phyloP scores from a whole-genome alignment of 2,113 vertebrate species.

The Myiozetetes cayanensis region DNA sequence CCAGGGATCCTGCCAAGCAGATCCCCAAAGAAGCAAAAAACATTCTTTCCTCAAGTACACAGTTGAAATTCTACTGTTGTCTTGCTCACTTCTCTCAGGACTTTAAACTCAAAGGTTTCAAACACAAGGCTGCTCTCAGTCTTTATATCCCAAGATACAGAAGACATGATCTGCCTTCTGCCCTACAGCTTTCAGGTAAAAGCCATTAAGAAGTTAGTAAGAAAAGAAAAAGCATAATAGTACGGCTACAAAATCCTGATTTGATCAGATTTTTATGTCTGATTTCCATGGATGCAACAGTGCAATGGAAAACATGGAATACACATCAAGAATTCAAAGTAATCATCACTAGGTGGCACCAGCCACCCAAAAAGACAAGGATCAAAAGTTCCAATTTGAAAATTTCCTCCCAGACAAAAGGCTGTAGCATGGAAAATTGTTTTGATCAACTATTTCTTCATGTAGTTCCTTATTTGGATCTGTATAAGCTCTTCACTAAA shows the following conservation, averaged over 20 bases:
- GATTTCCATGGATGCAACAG: background rate
- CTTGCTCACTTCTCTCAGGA: background rate
- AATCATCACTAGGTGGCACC: conserved; percentile 69
- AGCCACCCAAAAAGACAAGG: background rate
- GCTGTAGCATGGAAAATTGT: background rate
- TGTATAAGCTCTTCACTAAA: background rate
- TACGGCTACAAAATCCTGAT: background rate
- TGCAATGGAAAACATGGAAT: background rate
- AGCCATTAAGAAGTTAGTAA: background rate
- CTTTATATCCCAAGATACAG: background rate
- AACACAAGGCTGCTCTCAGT: background rate
- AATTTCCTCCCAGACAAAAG: background rate
- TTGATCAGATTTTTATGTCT: background rate
- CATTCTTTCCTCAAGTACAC: background rate
- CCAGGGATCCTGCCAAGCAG: background rate
- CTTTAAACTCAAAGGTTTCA: background rate
- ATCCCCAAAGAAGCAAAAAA: background rate
- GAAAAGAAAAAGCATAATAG: background rate
- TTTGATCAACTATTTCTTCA: background rate
- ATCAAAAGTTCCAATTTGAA: background rate
- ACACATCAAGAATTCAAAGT: background rate
- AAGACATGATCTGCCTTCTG: background rate
- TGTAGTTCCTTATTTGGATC: background rate
- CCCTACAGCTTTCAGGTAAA: background rate
- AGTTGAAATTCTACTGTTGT: background rate